Evolutionary conservation across 2,888 invertebrate species (phyloP), one percentile per base, ranked within the genome.

Genomic region (Sinopyrophorus schimmeli): DNA sequence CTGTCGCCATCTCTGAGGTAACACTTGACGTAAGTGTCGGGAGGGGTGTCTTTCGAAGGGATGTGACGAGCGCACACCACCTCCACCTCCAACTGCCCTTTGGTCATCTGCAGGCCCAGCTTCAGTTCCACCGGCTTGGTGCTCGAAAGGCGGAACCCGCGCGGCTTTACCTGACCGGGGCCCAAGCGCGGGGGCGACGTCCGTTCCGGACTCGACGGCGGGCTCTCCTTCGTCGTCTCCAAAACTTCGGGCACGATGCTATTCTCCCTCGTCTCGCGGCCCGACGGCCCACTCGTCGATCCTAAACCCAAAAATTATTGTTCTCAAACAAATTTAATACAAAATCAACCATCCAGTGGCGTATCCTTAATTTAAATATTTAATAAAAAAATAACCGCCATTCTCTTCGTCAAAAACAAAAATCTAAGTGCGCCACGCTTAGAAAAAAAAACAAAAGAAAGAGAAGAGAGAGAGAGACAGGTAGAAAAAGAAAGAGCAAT

Each of bases 21-120:
- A 58, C 92, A 94, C 75, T 95, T 94, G 40, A 94, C 92, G 76
- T 95, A 95, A 11, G 93, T 94, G 71, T 95, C 94, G 69, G 85
- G 79, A 59, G 85, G 83, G 38, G 85, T 84, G 63, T 87, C 87
- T 43, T 83, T 82, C 12, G 79, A 78, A 35, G 81, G 78, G 53
- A 89, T 83, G 60, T 83, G 84, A 58, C 83, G 76, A 1, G 86
- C 89, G 59, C 82, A 81, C 46, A 87, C 81, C 16, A 89, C 81
- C 77, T 94, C 93, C 14, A 95, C 88, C 72, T 94, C 93, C 51
- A 95, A 80, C 63, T 90, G 89, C 62, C 93, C 93, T 76, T 94
- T 94, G 67, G 90, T 86, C 80, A 94, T 88, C 65, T 89, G 82
- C 63, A 95, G 84, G 50, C 91, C 91, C 71, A 95, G 78, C 70